These are phyloP conservation scores for Synanceia verrucosa DNA, from an alignment of 2,797 vertebrate genomes.

Conservation along the genomic window DNA sequence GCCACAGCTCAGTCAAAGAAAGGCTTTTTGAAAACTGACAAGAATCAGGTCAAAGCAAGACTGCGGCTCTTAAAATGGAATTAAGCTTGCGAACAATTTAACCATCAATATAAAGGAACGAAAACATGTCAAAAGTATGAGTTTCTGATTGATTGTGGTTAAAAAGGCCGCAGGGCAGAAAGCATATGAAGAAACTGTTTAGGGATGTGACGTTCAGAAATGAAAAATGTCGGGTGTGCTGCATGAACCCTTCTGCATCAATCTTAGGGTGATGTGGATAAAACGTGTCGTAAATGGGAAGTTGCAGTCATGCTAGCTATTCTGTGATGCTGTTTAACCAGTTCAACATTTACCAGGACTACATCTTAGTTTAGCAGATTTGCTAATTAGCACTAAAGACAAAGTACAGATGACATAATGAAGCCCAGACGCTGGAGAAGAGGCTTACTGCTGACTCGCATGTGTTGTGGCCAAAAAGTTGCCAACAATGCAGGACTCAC, in stretches of 20 bases:
- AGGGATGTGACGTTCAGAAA: slow-evolving; percentile 1
- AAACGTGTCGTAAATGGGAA: not conserved
- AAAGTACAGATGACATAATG: not conserved
- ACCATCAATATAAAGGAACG: slow-evolving; percentile 29
- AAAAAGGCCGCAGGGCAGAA: not conserved
- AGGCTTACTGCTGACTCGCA: too few species aligned
- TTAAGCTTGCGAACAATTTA: slow-evolving; percentile 44
- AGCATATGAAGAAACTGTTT: slow-evolving; percentile 8
- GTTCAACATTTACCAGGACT: not conserved
- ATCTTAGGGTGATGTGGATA: not conserved
- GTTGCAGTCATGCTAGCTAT: not conserved
- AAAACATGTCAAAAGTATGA: slow-evolving; percentile 33
- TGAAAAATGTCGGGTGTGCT: not conserved
- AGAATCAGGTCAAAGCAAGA: slow-evolving; percentile 33
- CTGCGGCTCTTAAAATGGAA: slow-evolving; percentile 38
- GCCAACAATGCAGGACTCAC: not conserved
- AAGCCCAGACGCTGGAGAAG: not conserved
- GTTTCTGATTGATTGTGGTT: slow-evolving; percentile 25
- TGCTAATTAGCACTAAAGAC: not conserved
- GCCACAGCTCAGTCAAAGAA: slow-evolving; percentile 53
- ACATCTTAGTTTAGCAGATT: not conserved
- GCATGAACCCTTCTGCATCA: not conserved
- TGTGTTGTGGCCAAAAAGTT: too few species aligned
- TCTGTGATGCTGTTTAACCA: not conserved
- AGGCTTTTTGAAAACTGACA: slow-evolving; percentile 37